Conservation (phyloP, 23 tunicate genomes). For the Ascidia mentula region DNA sequence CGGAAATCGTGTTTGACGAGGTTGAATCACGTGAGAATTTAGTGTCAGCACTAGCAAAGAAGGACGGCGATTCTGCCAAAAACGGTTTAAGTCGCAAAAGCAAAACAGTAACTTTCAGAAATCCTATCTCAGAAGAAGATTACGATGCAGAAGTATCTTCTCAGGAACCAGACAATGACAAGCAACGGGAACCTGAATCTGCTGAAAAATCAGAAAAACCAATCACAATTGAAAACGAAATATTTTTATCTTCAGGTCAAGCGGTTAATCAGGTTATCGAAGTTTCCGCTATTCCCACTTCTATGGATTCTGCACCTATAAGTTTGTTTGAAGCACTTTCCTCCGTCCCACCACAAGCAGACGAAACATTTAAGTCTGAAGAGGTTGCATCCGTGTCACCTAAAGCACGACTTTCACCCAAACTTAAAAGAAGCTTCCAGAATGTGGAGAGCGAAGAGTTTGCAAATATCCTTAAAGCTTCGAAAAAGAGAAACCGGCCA, state of each 20-base stretch:
- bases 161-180: neutral
- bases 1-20: neutral
- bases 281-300: neutral
- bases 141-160: neutral
- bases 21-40: neutral
- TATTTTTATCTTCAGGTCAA: too few relatives aligned
- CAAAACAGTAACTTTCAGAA: neutral
- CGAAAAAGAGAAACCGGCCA: neutral
- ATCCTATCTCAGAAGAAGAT: neutral
- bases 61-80: neutral
- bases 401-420: neutral
- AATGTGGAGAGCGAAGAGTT: neutral
- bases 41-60: neutral
- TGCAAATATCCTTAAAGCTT: neutral
- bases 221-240: neutral
- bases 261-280: neutral
- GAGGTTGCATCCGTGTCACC: neutral
- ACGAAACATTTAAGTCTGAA: neutral
- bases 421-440: neutral
- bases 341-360: neutral
- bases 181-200: neutral
- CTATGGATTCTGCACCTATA: neutral
- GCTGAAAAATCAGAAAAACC: neutral
- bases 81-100: neutral
- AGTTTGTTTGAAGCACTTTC: slow-evolving; percentile 3